phyloP scores from a whole-genome alignment of 1,140 invertebrate genomes.

The Aleiodes sp. region DNA sequence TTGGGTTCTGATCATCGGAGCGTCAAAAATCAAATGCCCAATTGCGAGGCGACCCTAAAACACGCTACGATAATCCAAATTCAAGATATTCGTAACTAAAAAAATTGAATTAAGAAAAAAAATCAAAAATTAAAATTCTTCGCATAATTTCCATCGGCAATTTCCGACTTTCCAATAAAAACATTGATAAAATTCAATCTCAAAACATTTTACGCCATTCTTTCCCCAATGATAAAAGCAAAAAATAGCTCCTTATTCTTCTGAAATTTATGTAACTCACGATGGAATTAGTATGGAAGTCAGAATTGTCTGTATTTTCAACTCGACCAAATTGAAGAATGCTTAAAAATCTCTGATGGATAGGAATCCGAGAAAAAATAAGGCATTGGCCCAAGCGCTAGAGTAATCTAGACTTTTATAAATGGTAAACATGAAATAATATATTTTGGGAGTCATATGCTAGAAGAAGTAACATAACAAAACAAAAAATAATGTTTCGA shows the following conservation, averaged over 20 bases:
- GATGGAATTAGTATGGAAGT: background rate
- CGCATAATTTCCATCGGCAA: too few species aligned
- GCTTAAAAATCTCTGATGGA: background rate
- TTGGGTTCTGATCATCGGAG: too few species aligned
- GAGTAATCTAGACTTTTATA: constrained; percentile 55
- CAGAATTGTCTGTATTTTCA: constrained; percentile 7
- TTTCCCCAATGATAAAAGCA: too few species aligned
- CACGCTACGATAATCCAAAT: too few species aligned
- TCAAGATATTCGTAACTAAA: too few species aligned
- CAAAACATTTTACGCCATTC: too few species aligned
- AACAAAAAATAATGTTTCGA: constrained; percentile 41
- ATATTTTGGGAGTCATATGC: constrained; percentile 59
- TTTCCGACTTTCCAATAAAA: too few species aligned
- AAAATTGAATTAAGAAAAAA: too few species aligned
- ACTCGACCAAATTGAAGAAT: constrained; percentile 29
- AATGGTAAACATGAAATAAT: constrained; percentile 44
- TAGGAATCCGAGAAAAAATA: constrained; percentile 24
- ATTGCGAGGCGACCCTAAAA: too few species aligned
- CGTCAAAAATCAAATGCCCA: too few species aligned
- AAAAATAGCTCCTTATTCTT: background rate
- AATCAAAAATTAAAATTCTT: too few species aligned
- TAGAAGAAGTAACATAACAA: constrained; percentile 31
- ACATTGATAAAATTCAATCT: too few species aligned
- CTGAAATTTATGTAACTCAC: background rate
- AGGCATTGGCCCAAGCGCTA: constrained; percentile 37